Evolutionary conservation across 2,888 invertebrate genomes (phyloP).

Genomic region (Eupithecia inturbata): DNA sequence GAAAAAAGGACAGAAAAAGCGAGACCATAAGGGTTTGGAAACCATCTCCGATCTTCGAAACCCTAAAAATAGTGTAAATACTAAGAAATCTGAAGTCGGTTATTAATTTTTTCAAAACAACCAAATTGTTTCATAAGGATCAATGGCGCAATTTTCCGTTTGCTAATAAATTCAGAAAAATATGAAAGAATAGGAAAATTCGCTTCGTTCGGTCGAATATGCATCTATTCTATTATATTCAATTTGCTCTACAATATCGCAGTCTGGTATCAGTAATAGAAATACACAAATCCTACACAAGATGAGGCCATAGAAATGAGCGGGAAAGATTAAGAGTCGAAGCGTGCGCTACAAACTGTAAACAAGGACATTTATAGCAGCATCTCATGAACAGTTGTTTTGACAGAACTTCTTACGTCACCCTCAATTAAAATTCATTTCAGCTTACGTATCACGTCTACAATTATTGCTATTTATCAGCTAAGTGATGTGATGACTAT

Average conservation of each 20-base stretch:
- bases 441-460: slow-evolving; percentile 30
- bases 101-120: too few relatives aligned
- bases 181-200: background rate
- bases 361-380: slow-evolving; percentile 36
- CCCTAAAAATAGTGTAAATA: too few relatives aligned
- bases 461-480: background rate
- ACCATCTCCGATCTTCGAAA: too few relatives aligned
- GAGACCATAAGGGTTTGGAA: too few relatives aligned
- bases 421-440: slow-evolving; percentile 39
- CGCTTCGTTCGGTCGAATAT: background rate
- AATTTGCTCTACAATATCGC: background rate
- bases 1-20: too few relatives aligned
- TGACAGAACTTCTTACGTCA: slow-evolving; percentile 37
- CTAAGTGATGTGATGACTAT: background rate
- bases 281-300: background rate
- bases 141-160: background rate
- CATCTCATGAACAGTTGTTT: slow-evolving; percentile 38
- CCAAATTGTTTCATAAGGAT: too few relatives aligned
- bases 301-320: slow-evolving; percentile 5
- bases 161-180: background rate
- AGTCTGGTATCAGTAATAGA: background rate
- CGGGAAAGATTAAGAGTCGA: slow-evolving; percentile 20
- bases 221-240: background rate
- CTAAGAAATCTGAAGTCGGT: too few relatives aligned
- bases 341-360: slow-evolving; percentile 22